Base-by-base conservation (phyloP, 2,113 vertebrate species). In the Paracanthobrama guichenoti region DNA sequence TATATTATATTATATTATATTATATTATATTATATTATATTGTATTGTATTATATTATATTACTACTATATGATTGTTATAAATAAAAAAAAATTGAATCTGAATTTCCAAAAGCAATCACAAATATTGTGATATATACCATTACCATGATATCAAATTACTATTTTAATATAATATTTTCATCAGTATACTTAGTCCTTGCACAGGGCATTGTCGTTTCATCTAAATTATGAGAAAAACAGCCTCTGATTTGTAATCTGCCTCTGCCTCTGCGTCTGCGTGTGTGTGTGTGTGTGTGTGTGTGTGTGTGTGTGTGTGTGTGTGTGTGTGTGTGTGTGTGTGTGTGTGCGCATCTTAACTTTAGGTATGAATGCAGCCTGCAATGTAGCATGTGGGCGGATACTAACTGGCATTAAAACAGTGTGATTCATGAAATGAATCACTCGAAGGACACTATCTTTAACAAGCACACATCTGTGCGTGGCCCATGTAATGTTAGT, bases 391-490 rank as follows among this genome's bases (percentile, higher is more conserved):
- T 26, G 62, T 79, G 39, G 83, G 50, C 7, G 39, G 83, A 69
- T 78, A 31, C 22, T 39, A 46, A 85, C 83, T 28, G 62, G 4
- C 26, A 44, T 64, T 57, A 57, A 78, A 78, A 71, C 76, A 31
- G 22, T 6, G 18, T 85, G 83, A 71, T 72, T 85, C 83, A 85
- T 18, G 12, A 57, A 67, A 79, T 85, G 55, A 85, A 80, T 85
- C 77, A 85, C 69, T 46, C 76, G 31, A 46, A 80, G 7, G 13
- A 85, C 5, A 24, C 48, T 73, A 60, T 64, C 84, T 81, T 62
- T 85, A 81, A 81, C 2, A 53, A 72, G 24, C 64, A 73, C 76
- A 85, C 84, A 80, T 85, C 76, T 85, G 76, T 85, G 82, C 22
- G 24, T 64, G 24, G 60, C 39, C 53, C 59, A 31, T 71, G 26